Conservation (phyloP, 2,113 vertebrate genomes). For the Ciconia boyciana region DNA sequence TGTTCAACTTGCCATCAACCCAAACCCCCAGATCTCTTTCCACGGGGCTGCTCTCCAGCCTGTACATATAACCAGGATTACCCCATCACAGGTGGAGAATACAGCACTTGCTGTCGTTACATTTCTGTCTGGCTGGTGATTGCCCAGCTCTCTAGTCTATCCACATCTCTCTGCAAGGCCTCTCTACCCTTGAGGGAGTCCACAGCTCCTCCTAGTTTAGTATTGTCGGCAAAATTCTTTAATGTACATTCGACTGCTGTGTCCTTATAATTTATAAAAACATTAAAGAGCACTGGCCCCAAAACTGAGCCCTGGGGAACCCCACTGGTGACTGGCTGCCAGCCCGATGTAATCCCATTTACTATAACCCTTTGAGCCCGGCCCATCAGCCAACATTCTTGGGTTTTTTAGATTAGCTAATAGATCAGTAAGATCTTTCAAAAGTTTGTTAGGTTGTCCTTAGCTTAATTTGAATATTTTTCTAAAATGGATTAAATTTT, state of each 20-base stretch:
- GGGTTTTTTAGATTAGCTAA: not conserved
- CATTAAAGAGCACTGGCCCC: not conserved
- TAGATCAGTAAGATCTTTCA: not conserved
- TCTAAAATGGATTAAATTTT: not conserved
- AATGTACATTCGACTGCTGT: not conserved
- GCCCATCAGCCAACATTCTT: not conserved
- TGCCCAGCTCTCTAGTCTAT: not conserved
- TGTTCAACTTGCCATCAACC: rapidly evolving
- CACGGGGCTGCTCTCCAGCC: not conserved
- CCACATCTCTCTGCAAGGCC: not conserved
- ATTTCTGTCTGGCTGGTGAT: not conserved
- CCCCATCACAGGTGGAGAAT: not conserved
- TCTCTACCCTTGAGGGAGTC: not conserved
- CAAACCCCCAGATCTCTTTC: not conserved
- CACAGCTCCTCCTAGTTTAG: not conserved
- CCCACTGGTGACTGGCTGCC: not conserved
- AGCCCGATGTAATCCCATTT: not conserved
- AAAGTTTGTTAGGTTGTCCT: not conserved
- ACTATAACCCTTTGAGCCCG: not conserved
- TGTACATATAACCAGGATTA: rapidly evolving
- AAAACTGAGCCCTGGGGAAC: not conserved
- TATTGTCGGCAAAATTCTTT: not conserved
- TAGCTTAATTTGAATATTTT: not conserved
- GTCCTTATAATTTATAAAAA: not conserved
- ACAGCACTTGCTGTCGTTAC: not conserved